These are phyloP conservation scores for Hemibagrus guttatus DNA, from an alignment of 2,797 vertebrate species.

Conservation along the genomic window DNA sequence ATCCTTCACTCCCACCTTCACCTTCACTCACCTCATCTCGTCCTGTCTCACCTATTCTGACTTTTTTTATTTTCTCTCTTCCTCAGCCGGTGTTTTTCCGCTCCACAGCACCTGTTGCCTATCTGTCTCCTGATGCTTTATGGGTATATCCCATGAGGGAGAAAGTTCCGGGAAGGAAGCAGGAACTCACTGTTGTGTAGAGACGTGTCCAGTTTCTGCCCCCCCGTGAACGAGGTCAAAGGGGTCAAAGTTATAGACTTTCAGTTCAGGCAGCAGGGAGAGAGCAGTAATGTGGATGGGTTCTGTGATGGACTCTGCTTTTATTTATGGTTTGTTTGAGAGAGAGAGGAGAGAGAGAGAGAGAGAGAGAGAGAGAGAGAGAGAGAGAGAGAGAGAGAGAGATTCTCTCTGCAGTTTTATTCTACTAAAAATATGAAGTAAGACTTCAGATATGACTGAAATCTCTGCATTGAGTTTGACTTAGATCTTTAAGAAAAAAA, in stretches of 20 bases:
- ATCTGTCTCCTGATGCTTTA: conserved; percentile 48
- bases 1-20: neutral
- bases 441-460: too few species aligned
- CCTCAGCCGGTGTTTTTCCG: neutral
- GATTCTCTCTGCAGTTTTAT: too few species aligned
- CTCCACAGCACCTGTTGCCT: conserved; percentile 48
- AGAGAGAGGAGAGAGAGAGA: too few species aligned
- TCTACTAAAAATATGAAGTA: too few species aligned
- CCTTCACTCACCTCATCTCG: neutral
- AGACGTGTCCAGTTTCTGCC: conserved; percentile 49
- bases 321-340: neutral
- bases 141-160: conserved; percentile 28
- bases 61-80: neutral
- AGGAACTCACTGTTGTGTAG: conserved; percentile 14
- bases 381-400: too few species aligned
- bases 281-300: neutral
- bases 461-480: neutral
- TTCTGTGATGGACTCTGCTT: conserved; percentile 20
- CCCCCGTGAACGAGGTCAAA: conserved; percentile 36
- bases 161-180: conserved; percentile 35
- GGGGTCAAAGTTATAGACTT: conserved; percentile 39
- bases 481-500: neutral
- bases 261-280: conserved; percentile 1
- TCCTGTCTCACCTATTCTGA: neutral
- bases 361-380: too few species aligned